These are phyloP conservation scores for Sclerodermus sp. DNA, from an alignment of 2,888 invertebrate genomes.

Conservation along the genomic window DNA sequence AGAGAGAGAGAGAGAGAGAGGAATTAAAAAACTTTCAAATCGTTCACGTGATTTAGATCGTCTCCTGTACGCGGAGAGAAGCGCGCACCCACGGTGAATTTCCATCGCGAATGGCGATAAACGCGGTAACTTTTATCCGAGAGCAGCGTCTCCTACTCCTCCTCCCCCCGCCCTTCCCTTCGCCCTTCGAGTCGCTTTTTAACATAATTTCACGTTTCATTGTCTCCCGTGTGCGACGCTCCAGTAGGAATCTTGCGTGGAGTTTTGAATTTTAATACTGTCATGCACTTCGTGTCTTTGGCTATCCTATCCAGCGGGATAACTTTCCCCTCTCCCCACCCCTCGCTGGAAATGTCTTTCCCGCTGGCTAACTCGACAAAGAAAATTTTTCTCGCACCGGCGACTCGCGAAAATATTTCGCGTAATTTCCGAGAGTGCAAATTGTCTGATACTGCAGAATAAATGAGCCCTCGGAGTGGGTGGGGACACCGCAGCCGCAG, in stretches of 20 bases:
- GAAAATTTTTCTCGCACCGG: no score
- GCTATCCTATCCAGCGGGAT: no score
- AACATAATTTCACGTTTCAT: conserved; percentile 35
- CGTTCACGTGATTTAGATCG: conserved; percentile 12
- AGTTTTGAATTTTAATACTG: conserved; percentile 25
- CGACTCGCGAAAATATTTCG: no score
- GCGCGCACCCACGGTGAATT: conserved; percentile 14
- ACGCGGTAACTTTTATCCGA: conserved; percentile 27
- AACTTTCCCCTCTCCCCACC: no score
- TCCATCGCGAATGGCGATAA: conserved; percentile 26
- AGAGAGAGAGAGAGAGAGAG: neutral
- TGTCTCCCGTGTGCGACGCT: conserved; percentile 19
- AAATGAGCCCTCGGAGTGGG: no score
- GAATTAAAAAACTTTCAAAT: neutral
- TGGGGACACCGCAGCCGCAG: no score
- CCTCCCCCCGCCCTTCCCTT: neutral
- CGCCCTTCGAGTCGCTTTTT: conserved; percentile 18
- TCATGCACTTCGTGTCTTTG: neutral
- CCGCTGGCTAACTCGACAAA: no score
- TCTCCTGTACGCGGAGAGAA: conserved; percentile 1
- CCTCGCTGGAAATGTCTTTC: no score
- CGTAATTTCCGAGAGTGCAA: no score
- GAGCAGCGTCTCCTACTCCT: no score
- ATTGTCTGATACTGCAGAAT: no score
- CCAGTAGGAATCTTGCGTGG: conserved; percentile 11